phyloP scores from a whole-genome alignment of 37 sponge, comb jelly and placozoan species.

The Ianthella basta region DNA sequence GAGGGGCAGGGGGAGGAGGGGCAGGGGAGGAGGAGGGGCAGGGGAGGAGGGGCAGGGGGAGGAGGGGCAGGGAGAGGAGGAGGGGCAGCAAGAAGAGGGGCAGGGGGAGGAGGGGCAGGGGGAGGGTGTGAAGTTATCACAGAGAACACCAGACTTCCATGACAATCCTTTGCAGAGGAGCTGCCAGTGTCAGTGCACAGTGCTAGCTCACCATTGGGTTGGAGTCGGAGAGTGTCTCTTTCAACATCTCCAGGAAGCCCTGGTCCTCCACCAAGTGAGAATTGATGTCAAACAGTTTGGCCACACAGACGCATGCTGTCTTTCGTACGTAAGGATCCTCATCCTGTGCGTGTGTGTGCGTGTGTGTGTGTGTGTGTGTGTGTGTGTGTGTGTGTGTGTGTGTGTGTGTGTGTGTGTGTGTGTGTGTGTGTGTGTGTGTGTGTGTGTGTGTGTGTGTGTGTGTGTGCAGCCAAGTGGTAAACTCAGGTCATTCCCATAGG shows the following conservation, averaged over 20 bases:
- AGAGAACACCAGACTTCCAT: too few species aligned
- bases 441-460: not conserved
- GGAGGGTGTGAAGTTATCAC: too few species aligned
- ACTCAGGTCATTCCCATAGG: too few species aligned
- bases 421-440: slow-evolving; percentile 19
- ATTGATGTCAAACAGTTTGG: slow-evolving; percentile 98
- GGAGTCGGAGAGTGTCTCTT: slow-evolving; percentile 95
- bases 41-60: too few species aligned
- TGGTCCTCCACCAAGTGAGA: slow-evolving; percentile 96
- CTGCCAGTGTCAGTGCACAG: not conserved
- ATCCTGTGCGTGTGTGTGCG: slow-evolving; percentile 60
- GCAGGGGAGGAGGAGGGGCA: too few species aligned
- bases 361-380: slow-evolving; percentile 14
- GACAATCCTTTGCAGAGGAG: too few species aligned
- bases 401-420: not conserved
- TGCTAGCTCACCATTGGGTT: slow-evolving; percentile 89
- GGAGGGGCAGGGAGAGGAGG: too few species aligned
- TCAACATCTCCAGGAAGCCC: slow-evolving; percentile 95
- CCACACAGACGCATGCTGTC: slow-evolving; percentile 99
- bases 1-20: too few species aligned
- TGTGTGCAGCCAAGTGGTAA: not conserved
- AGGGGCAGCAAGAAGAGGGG: too few species aligned
- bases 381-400: slow-evolving; percentile 8
- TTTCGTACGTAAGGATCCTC: slow-evolving; percentile 99
- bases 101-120: too few species aligned